Percentiles rank a stretch among this genome's conserved stretches.
phyloP scores from a whole-genome alignment of 2,888 invertebrate species.

The Crematogaster levior region DNA sequence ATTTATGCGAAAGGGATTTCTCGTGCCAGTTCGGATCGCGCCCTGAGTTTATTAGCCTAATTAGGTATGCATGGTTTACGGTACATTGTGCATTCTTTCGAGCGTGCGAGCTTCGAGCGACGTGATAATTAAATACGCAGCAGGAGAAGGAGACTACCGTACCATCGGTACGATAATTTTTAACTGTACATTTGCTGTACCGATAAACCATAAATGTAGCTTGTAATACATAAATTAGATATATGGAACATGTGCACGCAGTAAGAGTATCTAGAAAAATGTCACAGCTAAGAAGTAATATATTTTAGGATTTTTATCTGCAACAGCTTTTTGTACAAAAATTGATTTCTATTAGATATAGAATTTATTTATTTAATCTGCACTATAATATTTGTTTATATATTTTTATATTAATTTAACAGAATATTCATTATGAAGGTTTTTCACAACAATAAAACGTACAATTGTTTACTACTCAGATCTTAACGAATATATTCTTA shows the following conservation, averaged over 20 bases:
- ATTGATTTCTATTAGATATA: no score
- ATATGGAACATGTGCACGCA: not conserved
- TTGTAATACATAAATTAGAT: constrained; percentile 7
- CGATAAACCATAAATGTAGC: not conserved
- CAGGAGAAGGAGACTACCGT: constrained; percentile 30
- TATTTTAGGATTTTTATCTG: no score
- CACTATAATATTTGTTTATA: no score
- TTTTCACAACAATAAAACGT: no score
- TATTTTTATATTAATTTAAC: no score
- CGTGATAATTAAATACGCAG: constrained; percentile 60
- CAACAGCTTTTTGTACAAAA: no score
- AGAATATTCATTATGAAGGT: no score
- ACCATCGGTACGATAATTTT: constrained; percentile 55
- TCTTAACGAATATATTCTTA: not conserved
- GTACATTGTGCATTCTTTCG: constrained; percentile 57
- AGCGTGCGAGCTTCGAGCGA: constrained; percentile 32
- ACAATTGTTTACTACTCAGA: not conserved
- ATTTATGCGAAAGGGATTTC: constrained; percentile 61
- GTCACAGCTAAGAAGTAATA: not conserved
- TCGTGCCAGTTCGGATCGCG: constrained; percentile 21
- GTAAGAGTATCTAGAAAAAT: not conserved
- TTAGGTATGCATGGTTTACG: constrained; percentile 67
- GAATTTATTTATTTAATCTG: no score
- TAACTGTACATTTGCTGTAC: constrained; percentile 23
- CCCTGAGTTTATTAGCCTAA: constrained; percentile 62